Evolutionary conservation across 1,140 invertebrate species (phyloP).

Genomic region (Harpegnathos saltator): DNA sequence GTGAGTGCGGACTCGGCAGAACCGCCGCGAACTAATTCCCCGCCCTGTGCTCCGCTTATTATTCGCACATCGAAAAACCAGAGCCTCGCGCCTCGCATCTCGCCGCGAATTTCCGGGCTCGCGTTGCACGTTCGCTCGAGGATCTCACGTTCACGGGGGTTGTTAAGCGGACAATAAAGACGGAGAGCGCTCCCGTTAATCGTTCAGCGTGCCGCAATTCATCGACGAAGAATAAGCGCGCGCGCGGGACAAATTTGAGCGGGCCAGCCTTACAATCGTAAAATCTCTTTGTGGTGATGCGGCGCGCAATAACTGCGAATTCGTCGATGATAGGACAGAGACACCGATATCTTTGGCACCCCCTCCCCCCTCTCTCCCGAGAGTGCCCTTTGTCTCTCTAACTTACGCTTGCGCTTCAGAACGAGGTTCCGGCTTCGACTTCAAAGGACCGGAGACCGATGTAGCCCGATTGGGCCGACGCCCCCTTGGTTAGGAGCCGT

Average conservation of each 20-base stretch:
- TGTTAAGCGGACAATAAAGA: not conserved
- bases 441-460: constrained; percentile 75
- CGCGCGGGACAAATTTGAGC: not conserved
- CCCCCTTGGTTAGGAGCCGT: constrained; percentile 73
- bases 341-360: constrained; percentile 70
- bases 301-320: constrained; percentile 34
- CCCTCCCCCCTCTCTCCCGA: no score
- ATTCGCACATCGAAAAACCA: not conserved
- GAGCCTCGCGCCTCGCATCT: no score
- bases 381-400: constrained; percentile 71
- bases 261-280: constrained; percentile 23
- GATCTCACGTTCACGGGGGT: no score
- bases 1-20: not conserved
- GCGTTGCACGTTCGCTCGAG: no score
- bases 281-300: constrained; percentile 25
- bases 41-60: not conserved
- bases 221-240: not conserved
- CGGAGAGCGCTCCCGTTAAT: no score
- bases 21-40: constrained; percentile 2
- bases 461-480: constrained; percentile 76
- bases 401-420: constrained; percentile 69
- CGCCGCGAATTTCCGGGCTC: no score
- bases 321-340: constrained; percentile 62
- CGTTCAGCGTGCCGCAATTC: not conserved
- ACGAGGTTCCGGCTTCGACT: constrained; percentile 69